phyloP scores from a whole-genome alignment of 2,797 vertebrate genomes.

The Liasis olivaceus region DNA sequence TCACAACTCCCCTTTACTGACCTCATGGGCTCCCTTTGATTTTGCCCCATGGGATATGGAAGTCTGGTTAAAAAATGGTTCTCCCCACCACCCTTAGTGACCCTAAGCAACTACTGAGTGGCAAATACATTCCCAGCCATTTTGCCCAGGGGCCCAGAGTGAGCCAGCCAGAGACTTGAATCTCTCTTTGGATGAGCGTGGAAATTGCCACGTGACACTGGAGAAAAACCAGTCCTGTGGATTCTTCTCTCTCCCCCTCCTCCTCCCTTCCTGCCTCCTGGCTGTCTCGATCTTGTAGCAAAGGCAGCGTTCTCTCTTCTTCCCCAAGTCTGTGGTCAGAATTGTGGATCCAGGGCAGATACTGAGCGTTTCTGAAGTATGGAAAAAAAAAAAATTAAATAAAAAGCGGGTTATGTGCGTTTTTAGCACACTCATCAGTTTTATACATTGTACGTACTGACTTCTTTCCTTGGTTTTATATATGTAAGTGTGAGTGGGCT shows the following conservation, averaged over 20 bases:
- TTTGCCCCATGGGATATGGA: not conserved
- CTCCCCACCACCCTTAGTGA: too few species aligned
- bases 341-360: slow-evolving; percentile 32
- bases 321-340: slow-evolving; percentile 39
- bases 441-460: slow-evolving; percentile 74
- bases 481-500: not conserved
- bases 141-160: not conserved
- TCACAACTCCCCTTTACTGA: not conserved
- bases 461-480: slow-evolving; percentile 67
- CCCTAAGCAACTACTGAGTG: not conserved
- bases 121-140: not conserved
- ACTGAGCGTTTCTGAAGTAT: slow-evolving; percentile 67
- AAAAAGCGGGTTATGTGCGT: slow-evolving; percentile 75
- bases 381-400: slow-evolving; percentile 63
- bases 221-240: not conserved
- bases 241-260: not conserved
- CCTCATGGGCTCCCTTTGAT: not conserved
- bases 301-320: not conserved
- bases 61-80: not conserved
- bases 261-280: not conserved
- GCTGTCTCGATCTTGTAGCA: fast-evolving
- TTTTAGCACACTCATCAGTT: slow-evolving; percentile 78
- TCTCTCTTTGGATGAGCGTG: not conserved
- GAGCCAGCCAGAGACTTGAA: not conserved
- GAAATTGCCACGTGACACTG: not conserved